Evolutionary conservation across 2,113 vertebrate species (phyloP).

Genomic region (Neodon shergylaensis): DNA sequence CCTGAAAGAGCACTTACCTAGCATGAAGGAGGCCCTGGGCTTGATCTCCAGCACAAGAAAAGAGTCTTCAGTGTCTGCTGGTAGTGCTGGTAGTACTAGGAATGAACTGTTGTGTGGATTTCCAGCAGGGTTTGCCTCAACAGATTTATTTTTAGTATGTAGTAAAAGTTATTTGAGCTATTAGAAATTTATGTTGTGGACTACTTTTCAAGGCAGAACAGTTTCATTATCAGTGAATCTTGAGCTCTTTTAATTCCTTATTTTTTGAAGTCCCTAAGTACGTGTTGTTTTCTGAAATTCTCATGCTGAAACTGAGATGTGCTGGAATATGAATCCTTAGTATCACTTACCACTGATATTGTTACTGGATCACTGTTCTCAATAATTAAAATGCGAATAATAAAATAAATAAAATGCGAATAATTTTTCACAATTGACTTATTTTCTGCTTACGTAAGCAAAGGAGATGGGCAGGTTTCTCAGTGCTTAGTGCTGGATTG

Average conservation of each 20-base stretch:
- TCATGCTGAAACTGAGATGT: background rate
- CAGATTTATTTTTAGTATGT: background rate
- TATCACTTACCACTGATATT: background rate
- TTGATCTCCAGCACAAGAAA: background rate
- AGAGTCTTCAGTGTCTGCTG: background rate
- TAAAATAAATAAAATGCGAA: background rate
- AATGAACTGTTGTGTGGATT: conserved; percentile 5
- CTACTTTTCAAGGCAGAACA: background rate
- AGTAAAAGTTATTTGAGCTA: conserved; percentile 5
- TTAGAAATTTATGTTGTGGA: conserved; percentile 29
- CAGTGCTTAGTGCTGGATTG: background rate
- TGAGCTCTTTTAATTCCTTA: background rate
- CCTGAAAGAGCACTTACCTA: background rate
- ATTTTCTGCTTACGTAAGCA: conserved; percentile 42
- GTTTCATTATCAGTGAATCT: background rate
- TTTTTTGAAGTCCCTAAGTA: background rate
- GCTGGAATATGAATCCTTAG: background rate
- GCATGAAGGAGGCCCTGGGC: background rate
- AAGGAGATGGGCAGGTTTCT: background rate
- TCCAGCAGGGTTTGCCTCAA: conserved; percentile 29
- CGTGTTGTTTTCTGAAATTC: background rate
- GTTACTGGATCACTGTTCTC: background rate
- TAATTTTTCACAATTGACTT: background rate
- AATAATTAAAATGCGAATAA: background rate
- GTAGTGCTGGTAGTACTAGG: background rate